phyloP scores from a whole-genome alignment of 2,113 vertebrate genomes.

The Psittacula cyanocephala region DNA sequence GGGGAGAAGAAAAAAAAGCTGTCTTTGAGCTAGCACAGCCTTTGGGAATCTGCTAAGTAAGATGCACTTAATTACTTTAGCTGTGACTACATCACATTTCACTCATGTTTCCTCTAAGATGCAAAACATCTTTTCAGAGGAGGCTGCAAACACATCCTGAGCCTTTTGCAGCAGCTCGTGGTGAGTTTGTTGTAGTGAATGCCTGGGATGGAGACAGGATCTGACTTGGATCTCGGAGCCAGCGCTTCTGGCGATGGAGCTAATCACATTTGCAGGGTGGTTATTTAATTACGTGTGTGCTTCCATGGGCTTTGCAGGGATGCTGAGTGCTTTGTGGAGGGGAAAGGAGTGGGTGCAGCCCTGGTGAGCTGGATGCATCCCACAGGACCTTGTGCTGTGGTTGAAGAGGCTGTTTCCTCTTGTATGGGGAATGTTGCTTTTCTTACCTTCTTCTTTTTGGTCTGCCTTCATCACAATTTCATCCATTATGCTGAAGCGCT shows the following conservation, averaged over 20 bases:
- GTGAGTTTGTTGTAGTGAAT: background rate
- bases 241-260: background rate
- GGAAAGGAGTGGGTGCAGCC: fast-evolving
- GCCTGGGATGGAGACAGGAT: fast-evolving
- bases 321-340: background rate
- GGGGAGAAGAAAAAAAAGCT: background rate
- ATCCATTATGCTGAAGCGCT: background rate
- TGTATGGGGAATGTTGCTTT: fast-evolving
- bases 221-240: background rate
- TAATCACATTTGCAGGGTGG: fast-evolving
- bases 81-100: background rate
- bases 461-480: background rate
- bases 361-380: background rate
- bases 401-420: background rate
- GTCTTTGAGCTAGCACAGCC: conserved; percentile 40
- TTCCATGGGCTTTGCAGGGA: fast-evolving
- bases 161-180: background rate
- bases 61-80: conserved; percentile 57
- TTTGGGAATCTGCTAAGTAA: conserved; percentile 59
- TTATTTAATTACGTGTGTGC: fast-evolving
- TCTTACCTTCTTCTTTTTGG: background rate
- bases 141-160: background rate
- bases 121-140: background rate
- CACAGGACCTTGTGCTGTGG: background rate
- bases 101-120: conserved; percentile 33